Evolutionary conservation across 1,140 invertebrate genomes (phyloP), one percentile per base, ranked within the genome.

Genomic region (Holotrichia oblita): DNA sequence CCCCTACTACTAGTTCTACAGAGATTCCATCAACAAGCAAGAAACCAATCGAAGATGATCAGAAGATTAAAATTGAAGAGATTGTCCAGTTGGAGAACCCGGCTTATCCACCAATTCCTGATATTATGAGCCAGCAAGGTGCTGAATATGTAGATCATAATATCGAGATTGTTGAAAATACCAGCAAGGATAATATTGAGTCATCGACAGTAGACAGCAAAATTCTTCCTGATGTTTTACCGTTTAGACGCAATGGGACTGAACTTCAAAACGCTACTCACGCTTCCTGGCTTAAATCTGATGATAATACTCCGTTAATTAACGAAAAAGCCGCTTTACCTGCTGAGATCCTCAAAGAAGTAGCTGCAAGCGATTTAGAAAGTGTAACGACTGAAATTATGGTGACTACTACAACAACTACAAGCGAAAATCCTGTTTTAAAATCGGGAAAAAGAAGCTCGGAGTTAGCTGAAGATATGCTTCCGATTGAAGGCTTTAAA

Each of bases 91-190:
- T 76, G 78, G 81, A 84, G 59, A 87, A 87, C 79, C 86, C 86
- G 3, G 84, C 84, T 59, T 87, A 86, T 83, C 86, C 86, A 61
- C 85, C 85, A 4, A 81, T 86, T 48, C 85, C 85, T n/a, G 86
- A 87, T 74, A 82, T 83, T 14, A 84, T 85, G 80, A 80, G 42
- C 20, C 77, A 75, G 27, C 78, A 78, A 64, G 48, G 55, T 34
- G 24, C 48, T 64, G 59, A 61, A 40, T 64, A 69, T 34, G 20
- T 44, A 0, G 40, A 42, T 48, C 40, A 44, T 17, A 41, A 20
- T 10, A 41, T 22, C n/a, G 75, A 44, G 17, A 64, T 64, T 20
- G 75, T 76, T 4, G 48, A 44, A 76, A 69, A 40, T 40, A 59
- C n/a, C 75, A 27, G 41, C 10, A 76, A 48, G n/a, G 74, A 76